Conservation (phyloP, 2,888 invertebrate genomes). For the Drosophila mercatorum region DNA sequence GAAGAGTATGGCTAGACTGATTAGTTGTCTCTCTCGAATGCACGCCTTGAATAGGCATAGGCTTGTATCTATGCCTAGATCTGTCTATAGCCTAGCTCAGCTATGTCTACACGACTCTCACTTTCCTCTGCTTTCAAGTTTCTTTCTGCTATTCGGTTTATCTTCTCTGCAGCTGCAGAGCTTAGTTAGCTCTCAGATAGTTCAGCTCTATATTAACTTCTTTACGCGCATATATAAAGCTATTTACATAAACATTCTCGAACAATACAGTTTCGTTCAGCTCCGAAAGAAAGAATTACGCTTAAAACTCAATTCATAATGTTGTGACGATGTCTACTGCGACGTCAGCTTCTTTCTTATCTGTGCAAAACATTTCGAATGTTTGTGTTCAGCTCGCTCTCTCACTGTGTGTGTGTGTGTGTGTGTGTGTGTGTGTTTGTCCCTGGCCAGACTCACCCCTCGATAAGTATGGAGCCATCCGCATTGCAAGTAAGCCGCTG, state of each 20-base stretch:
- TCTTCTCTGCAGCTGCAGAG: not conserved
- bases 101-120: not conserved
- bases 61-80: too few relatives aligned
- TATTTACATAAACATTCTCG: not conserved
- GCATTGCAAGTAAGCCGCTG: conserved; percentile 80
- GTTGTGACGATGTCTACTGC: conserved; percentile 6
- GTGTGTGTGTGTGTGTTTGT: conserved; percentile 2
- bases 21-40: not conserved
- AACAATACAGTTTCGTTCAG: conserved; percentile 28
- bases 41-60: not conserved
- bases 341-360: conserved; percentile 29
- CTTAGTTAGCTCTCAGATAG: not conserved
- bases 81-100: not conserved
- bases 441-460: conserved; percentile 78
- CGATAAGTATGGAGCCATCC: conserved; percentile 80
- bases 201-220: not conserved
- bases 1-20: not conserved
- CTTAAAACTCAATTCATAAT: conserved; percentile 10
- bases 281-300: not conserved
- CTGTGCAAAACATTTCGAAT: conserved; percentile 49
- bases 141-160: not conserved
- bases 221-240: not conserved
- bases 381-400: conserved; percentile 12
- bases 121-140: not conserved
- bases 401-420: not conserved